Evolutionary conservation across 1,140 invertebrate species (phyloP), one percentile per base, ranked within the genome.

Genomic region (Globodera rostochiensis): DNA sequence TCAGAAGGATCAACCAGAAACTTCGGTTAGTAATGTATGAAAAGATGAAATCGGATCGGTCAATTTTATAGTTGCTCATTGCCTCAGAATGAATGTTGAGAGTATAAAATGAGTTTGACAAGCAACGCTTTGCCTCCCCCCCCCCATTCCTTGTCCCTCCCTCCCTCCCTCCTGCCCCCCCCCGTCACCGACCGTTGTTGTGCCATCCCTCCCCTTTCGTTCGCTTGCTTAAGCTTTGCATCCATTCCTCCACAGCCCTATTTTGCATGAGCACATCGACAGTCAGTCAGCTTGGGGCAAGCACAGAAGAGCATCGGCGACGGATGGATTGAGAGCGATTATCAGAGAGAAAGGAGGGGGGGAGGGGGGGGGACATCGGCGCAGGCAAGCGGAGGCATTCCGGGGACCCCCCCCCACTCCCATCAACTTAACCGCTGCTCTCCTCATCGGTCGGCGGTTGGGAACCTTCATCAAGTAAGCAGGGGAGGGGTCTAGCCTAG

Each of bases 251-350:
- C 57, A 15, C 19, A 11, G 11, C 19, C 57, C 57, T 60, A 60
- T 60, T 60, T 60, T 60, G 57, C 57, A 60, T 60, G 57, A 60
- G 57, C 57, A 60, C 57, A 60, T 60, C 57, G 57, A 60, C 57
- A 60, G 57, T 60, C 57, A 60, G 57, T 60, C 57, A 60, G 57
- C 57, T 60, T 60, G 57, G 57, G 57, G 57, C 57, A 60, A 60
- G 57, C 57, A 60, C 57, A 60, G 57, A 13, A 60, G 13, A 60
- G 15, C 11, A 60, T 11, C 57, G 57, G 50, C 50, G 50, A 11
- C 11, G 50, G 57, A 60, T 19, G 57, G 57, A 60, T 60, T 60
- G 57, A 60, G 57, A 60, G 57, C 57, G 57, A 60, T 60, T 60
- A 60, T 60, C 57, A 60, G 57, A 60, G 57, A 19, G 15, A 19